Conservation (phyloP, 2,113 vertebrate species). For the Peucedramus taeniatus region DNA sequence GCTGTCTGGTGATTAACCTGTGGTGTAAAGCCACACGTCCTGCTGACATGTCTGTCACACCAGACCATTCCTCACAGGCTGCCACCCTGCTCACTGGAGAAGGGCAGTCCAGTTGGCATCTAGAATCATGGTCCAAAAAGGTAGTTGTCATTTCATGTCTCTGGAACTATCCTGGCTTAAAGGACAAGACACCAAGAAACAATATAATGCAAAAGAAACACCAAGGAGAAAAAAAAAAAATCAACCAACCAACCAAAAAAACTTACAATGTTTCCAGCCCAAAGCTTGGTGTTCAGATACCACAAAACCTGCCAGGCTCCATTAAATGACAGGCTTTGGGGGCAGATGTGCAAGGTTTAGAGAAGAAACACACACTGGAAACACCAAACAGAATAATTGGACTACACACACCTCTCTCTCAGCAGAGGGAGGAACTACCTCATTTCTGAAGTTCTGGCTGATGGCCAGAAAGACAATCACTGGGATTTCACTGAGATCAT, state of each 20-base stretch:
- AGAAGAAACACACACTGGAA: background rate
- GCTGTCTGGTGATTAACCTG: conserved; percentile 38
- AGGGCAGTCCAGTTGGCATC: conserved; percentile 15
- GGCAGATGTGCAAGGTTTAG: background rate
- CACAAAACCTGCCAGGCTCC: conserved; percentile 16
- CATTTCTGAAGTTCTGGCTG: conserved; percentile 3
- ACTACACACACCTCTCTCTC: background rate
- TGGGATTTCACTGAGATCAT: background rate
- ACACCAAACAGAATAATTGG: background rate
- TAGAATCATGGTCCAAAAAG: background rate
- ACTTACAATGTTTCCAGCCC: background rate
- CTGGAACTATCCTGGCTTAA: conserved; percentile 42
- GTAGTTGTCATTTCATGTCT: conserved; percentile 25
- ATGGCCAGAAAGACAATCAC: background rate
- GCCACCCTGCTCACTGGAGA: conserved; percentile 10
- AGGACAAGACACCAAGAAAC: conserved; percentile 39
- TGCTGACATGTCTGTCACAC: conserved; percentile 4
- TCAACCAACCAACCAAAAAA: background rate
- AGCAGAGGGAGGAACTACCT: background rate
- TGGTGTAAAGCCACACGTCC: conserved; percentile 10
- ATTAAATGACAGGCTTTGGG: background rate
- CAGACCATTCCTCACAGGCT: background rate
- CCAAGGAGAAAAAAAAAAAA: background rate
- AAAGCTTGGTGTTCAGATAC: conserved; percentile 6
- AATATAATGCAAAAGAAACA: conserved; percentile 31